A percentile compares a stretch with the other conserved stretches of the same genome.
phyloP scores from a whole-genome alignment of 1,140 invertebrate species.

The Cyrtorhinus lividipennis region DNA sequence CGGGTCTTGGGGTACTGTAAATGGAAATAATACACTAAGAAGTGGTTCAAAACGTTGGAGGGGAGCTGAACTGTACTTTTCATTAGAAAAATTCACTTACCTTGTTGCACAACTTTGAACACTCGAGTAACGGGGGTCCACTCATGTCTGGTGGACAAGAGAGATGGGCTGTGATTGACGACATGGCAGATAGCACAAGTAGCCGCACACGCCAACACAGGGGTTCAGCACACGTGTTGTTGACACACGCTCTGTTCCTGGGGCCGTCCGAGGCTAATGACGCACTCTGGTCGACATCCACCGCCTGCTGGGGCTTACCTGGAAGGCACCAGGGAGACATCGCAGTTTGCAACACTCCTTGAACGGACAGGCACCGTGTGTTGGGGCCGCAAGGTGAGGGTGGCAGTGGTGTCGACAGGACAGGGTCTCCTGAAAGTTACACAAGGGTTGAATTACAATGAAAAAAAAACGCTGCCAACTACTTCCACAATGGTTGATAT shows the following conservation, averaged over 20 bases:
- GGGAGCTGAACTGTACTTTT: too few relatives aligned
- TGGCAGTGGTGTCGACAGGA: constrained; percentile 45
- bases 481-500: too few relatives aligned
- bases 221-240: constrained; percentile 58
- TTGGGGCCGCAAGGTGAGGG: constrained; percentile 61
- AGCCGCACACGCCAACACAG: constrained; percentile 52
- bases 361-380: constrained; percentile 44
- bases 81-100: too few relatives aligned
- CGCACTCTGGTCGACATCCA: constrained; percentile 57
- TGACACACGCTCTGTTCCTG: constrained; percentile 53
- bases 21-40: too few relatives aligned
- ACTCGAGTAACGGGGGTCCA: constrained; percentile 62
- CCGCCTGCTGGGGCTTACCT: constrained; percentile 38
- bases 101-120: too few relatives aligned
- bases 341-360: constrained; percentile 49
- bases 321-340: constrained; percentile 51
- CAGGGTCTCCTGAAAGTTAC: too few relatives aligned
- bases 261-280: constrained; percentile 58
- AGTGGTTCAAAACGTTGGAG: too few relatives aligned
- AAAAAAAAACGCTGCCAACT: too few relatives aligned
- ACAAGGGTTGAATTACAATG: too few relatives aligned
- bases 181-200: constrained; percentile 48
- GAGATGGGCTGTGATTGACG: constrained; percentile 66
- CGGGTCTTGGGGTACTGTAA: constrained; percentile 40
- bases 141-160: constrained; percentile 50